Evolutionary conservation across 2,888 invertebrate genomes (phyloP).

Genomic region (Parascotia fuliginaria): DNA sequence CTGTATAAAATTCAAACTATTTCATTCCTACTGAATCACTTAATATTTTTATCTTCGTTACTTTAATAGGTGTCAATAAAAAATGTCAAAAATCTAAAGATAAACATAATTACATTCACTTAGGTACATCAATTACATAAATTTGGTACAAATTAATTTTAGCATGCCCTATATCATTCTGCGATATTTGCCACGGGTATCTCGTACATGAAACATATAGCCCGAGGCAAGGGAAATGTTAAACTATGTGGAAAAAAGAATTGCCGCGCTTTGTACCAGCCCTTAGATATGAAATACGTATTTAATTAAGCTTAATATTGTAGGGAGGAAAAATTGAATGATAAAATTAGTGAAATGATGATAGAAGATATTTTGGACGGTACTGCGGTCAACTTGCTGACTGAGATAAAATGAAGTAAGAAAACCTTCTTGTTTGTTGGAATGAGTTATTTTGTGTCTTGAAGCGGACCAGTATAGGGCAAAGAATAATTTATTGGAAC

Average conservation of each 20-base stretch:
- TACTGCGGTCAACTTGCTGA: slow-evolving; percentile 10
- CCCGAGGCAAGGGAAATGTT: slow-evolving; percentile 60
- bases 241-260: slow-evolving; percentile 72
- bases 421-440: not conserved
- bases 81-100: too few relatives aligned
- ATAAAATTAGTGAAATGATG: slow-evolving; percentile 53
- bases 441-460: not conserved
- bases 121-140: slow-evolving; percentile 36
- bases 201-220: slow-evolving; percentile 61
- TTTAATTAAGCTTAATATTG: slow-evolving; percentile 72
- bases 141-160: slow-evolving; percentile 44
- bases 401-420: slow-evolving; percentile 3
- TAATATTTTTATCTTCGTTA: too few relatives aligned
- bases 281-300: slow-evolving; percentile 70
- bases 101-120: too few relatives aligned
- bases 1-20: too few relatives aligned
- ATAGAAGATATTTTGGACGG: slow-evolving; percentile 14
- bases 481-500: too few relatives aligned
- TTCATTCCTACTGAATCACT: too few relatives aligned
- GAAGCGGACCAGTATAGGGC: too few relatives aligned
- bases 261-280: slow-evolving; percentile 55
- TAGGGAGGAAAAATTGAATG: slow-evolving; percentile 55
- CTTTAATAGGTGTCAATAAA: too few relatives aligned
- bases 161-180: slow-evolving; percentile 32
- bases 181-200: slow-evolving; percentile 46